These are phyloP conservation scores for Hapalemur alaotrensis DNA, from an alignment of 2,797 vertebrate species.

Conservation along the genomic window DNA sequence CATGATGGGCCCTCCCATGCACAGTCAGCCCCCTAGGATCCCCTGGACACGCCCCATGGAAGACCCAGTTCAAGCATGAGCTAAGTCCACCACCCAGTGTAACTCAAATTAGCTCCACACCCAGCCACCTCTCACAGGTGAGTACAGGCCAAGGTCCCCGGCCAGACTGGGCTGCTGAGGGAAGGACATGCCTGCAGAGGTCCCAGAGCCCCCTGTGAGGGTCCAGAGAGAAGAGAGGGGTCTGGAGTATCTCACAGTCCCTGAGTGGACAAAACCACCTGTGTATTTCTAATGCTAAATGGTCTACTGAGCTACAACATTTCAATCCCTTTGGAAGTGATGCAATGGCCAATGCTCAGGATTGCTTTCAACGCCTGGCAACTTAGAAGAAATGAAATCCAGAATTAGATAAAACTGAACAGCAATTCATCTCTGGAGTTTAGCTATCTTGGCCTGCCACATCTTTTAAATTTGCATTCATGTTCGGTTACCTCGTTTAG, in stretches of 20 bases:
- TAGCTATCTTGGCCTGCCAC: not conserved
- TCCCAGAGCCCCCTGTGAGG: not conserved
- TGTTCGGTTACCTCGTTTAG: not conserved
- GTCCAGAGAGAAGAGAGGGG: not conserved
- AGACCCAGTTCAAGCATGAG: not conserved
- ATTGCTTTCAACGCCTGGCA: not conserved
- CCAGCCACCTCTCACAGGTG: not conserved
- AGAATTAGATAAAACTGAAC: not conserved
- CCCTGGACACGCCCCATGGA: not conserved
- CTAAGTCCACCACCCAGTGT: not conserved
- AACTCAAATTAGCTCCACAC: not conserved
- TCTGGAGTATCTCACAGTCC: not conserved
- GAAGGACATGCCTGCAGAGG: not conserved
- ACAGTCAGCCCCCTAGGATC: accelerated
- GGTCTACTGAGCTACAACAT: not conserved
- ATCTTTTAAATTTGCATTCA: conserved; percentile 24
- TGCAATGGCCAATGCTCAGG: not conserved
- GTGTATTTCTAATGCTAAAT: not conserved
- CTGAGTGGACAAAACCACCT: not conserved
- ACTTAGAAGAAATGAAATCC: not conserved
- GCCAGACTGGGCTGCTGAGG: not conserved
- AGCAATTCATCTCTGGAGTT: not conserved
- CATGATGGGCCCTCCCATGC: not conserved
- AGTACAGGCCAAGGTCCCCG: not conserved
- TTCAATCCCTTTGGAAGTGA: not conserved